Evolutionary conservation across 2,113 vertebrate genomes (phyloP).

Genomic region (Neogale vison): DNA sequence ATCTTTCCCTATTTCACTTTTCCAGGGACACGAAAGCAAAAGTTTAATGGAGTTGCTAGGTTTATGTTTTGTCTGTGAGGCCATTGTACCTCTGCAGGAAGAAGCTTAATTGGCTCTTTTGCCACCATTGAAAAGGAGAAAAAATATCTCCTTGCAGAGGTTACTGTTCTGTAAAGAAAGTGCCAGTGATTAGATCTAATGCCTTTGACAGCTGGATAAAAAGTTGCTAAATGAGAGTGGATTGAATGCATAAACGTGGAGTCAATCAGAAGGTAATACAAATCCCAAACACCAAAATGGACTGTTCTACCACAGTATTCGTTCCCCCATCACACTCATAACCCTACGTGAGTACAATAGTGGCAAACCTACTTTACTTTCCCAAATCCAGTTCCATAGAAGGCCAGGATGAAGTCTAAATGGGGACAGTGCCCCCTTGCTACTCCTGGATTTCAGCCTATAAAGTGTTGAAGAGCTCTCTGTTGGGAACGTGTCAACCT

Average conservation of each 20-base stretch:
- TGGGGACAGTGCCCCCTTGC: not conserved
- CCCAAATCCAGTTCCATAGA: not conserved
- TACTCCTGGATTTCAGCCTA: not conserved
- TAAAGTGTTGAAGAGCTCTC: not conserved
- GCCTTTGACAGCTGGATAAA: slow-evolving; percentile 69
- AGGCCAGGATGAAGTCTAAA: not conserved
- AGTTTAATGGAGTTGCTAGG: slow-evolving; percentile 48
- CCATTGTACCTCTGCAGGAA: slow-evolving; percentile 58
- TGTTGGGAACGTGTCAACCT: not conserved
- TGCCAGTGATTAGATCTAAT: slow-evolving; percentile 74
- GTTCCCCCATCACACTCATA: not conserved
- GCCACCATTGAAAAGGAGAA: slow-evolving; percentile 34
- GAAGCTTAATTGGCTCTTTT: slow-evolving; percentile 71
- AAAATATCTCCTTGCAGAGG: slow-evolving; percentile 57
- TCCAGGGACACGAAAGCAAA: not conserved
- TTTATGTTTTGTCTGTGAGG: slow-evolving; percentile 13
- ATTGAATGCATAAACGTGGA: slow-evolving; percentile 54
- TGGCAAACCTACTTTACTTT: not conserved
- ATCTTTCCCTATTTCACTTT: not conserved
- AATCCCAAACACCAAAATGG: slow-evolving; percentile 39
- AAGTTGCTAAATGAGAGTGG: slow-evolving; percentile 72
- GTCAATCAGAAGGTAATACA: slow-evolving; percentile 28
- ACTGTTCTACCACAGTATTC: not conserved
- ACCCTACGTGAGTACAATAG: not conserved
- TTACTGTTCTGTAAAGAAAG: slow-evolving; percentile 71